Base-by-base conservation (phyloP, 2,888 invertebrate species). In the Drosophila stalkeri region DNA sequence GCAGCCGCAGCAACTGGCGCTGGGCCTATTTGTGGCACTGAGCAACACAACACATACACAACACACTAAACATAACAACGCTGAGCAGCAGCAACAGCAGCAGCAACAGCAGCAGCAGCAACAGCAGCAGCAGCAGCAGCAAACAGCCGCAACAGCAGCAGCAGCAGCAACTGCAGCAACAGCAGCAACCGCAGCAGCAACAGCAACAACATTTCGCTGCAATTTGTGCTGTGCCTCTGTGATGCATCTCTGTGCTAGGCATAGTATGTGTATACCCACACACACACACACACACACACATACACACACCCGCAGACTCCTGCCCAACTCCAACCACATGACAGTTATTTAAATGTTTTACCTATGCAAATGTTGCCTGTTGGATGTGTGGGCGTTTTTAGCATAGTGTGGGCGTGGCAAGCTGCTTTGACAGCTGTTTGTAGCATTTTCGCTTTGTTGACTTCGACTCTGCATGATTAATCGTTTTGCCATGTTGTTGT, bases 161-260 rank as follows among this genome's bases (percentile, higher is more conserved):
- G 18, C 80, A 67, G 4, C 46, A 23, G 1, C 47, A 11, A 20
- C 65, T 43, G 16, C 71, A 55, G 23, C 75, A 67, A 41, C 72
- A 37, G 43, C 83, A 57, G 33, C 72, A 66, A 35, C 81, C 54
- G 37, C 71, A 52, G 52, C 83, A 72, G 54, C 76, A 69, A 61
- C 81, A 62, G 35, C 74, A 68, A 64, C 80, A 73, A 70, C 35
- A 44, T 69, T 88, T 67, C 68, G 67, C 79, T 71, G 74, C 77
- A 71, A 75, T 72, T 83, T 90, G 81, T 92, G 92, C 92, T 92
- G 92, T 93, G 91, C 74, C 71, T 47, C 80, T 75, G 75, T 93
- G 91, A 75, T 93, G 92, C 93, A 91, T 88, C 92, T 93, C 81
- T 91, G 90, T 92, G 83, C 89, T 85, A 91, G 91, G 88, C 92